Evolutionary conservation across 2,888 invertebrate species (phyloP), one percentile per base, ranked within the genome.

Genomic region (Cephus spinipes): DNA sequence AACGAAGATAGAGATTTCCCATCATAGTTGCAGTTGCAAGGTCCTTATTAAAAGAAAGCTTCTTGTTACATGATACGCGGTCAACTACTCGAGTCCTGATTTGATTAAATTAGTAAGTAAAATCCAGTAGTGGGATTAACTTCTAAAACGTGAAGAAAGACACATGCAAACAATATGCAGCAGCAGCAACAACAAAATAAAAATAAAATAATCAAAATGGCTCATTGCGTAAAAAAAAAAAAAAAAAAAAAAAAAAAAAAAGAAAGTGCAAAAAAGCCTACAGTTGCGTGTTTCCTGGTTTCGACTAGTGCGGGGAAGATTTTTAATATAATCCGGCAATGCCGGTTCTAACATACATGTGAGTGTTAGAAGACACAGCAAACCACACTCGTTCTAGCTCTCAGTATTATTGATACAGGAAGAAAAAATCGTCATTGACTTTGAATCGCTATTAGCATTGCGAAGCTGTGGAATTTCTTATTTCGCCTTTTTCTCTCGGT

Each of bases 371-470:
- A 78, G 79, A 85, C 87, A 89, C 89, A 89, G 89, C 88, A 89
- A 89, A 89, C 88, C 81, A 85, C 89, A 88, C 88, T 87, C 85
- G 81, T 83, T 84, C 84, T 82, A 83, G 79, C 79, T 78, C 76
- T 76, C 31, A 31, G 31, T 71, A 23, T 55, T 55, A 9, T 23
- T 23, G 23, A 55, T 55, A 9, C 15, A 55, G 55, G 23, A 55
- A 55, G 15, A 23, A 55, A 55, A 55, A 55, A 23, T 15, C 55
- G 55, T 55, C 55, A 55, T 55, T 55, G 23, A 55, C 55, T 55
- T 55, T 55, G 9, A 55, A 55, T 23, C 9, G 15, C 9, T 55
- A 55, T 15, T 55, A 55, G 55, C 23, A 23, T 23, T 23, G 55
- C 55, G 55, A 55, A 55, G 9, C 55, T 23, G 23, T 23, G 23